phyloP scores from a whole-genome alignment of 2,797 vertebrate genomes.

The Fratercula arctica region DNA sequence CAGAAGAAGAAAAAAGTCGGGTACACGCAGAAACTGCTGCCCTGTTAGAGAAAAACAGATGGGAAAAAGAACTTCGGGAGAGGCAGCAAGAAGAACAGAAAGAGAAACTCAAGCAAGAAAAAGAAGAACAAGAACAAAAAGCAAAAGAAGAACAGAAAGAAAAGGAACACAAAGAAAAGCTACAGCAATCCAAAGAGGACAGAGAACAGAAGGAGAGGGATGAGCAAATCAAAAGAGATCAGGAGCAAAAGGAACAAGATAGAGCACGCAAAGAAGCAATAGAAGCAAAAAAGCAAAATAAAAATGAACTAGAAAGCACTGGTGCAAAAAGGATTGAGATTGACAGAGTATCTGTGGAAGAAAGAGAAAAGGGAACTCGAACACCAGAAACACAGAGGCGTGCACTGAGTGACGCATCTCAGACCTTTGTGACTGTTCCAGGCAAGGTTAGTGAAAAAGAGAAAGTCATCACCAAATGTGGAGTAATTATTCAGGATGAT shows the following conservation, averaged over 20 bases:
- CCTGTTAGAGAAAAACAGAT: constrained; percentile 81
- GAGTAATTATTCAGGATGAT: neutral
- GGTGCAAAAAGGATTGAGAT: constrained; percentile 63
- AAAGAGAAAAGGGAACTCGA: constrained; percentile 63
- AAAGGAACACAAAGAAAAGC: constrained; percentile 55
- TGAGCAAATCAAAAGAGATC: constrained; percentile 52
- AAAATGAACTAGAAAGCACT: constrained; percentile 60
- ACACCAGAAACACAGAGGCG: constrained; percentile 67
- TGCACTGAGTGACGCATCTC: constrained; percentile 25
- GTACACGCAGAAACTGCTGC: constrained; percentile 79
- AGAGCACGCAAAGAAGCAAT: constrained; percentile 58
- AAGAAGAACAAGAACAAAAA: constrained; percentile 64
- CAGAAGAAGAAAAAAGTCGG: constrained; percentile 84
- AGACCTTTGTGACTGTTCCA: neutral
- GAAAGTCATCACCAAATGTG: neutral
- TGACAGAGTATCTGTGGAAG: constrained; percentile 50
- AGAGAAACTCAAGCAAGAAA: constrained; percentile 75
- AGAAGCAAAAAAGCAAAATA: constrained; percentile 71
- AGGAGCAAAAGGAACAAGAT: constrained; percentile 67
- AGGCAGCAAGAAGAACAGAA: constrained; percentile 76
- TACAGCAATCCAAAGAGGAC: constrained; percentile 62
- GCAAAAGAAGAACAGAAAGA: constrained; percentile 67
- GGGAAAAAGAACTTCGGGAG: constrained; percentile 82
- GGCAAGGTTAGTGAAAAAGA: constrained; percentile 72
- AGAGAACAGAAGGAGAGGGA: constrained; percentile 62